Percentiles rank a stretch among this genome's conserved stretches.
Evolutionary conservation across 2,797 vertebrate genomes (phyloP).

Genomic region (Crypturellus tataupa): DNA sequence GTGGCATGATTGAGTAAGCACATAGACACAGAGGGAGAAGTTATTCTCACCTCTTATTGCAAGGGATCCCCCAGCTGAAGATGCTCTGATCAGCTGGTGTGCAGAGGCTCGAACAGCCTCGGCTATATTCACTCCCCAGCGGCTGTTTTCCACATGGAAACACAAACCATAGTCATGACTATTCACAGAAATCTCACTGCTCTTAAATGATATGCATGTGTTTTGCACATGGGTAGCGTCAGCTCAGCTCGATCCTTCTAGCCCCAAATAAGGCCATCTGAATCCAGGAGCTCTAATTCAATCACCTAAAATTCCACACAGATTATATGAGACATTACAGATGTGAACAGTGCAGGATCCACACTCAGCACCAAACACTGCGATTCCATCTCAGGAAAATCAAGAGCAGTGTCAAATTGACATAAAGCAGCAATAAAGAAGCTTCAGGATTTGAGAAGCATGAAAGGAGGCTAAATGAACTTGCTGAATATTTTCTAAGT

Average conservation of each 20-base stretch:
- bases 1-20: neutral
- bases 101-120: neutral
- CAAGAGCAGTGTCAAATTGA: constrained; percentile 36
- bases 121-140: neutral
- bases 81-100: neutral
- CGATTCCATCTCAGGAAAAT: neutral
- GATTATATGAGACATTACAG: neutral
- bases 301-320: neutral
- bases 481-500: constrained; percentile 54
- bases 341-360: neutral
- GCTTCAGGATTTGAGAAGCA: constrained; percentile 44
- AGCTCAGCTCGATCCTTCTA: neutral
- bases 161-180: neutral
- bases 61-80: neutral
- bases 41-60: neutral
- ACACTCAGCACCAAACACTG: neutral
- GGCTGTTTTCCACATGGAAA: neutral
- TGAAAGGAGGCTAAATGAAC: constrained; percentile 61
- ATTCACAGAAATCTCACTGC: neutral
- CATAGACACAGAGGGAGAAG: neutral
- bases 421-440: constrained; percentile 55
- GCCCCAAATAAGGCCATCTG: neutral
- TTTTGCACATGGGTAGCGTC: neutral
- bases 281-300: neutral
- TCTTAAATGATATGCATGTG: accelerated